Evolutionary conservation across 2,113 vertebrate species (phyloP).

Genomic region (Tamias sibiricus): DNA sequence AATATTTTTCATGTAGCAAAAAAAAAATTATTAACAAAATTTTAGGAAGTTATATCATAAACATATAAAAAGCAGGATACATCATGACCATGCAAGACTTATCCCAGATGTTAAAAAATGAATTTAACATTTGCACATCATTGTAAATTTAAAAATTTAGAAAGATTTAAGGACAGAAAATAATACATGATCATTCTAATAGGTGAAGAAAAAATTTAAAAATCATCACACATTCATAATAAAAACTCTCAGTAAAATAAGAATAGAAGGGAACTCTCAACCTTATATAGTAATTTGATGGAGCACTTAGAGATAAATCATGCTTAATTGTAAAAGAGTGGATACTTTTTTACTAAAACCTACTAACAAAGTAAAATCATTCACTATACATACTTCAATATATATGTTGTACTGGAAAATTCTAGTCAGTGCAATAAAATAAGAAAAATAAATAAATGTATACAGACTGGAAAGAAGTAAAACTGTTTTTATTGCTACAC

Average conservation of each 20-base stretch:
- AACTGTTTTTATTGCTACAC: not conserved
- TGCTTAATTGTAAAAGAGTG: not conserved
- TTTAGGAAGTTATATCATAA: conserved; percentile 16
- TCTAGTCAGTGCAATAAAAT: not conserved
- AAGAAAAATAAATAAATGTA: not conserved
- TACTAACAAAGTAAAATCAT: not conserved
- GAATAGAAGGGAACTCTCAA: not conserved
- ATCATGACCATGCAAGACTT: not conserved
- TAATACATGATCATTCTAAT: not conserved
- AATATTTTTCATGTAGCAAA: not conserved
- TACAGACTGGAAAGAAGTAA: not conserved
- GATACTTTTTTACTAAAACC: not conserved
- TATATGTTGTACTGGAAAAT: not conserved
- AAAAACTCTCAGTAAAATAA: not conserved
- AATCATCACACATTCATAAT: not conserved
- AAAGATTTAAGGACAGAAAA: not conserved
- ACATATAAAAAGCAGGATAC: not conserved
- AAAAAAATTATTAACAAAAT: not conserved
- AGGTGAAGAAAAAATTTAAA: not conserved
- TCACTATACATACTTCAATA: not conserved
- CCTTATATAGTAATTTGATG: not conserved
- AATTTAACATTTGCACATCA: not conserved
- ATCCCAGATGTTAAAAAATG: not conserved
- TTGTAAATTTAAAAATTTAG: not conserved
- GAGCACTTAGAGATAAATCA: not conserved